phyloP scores from a whole-genome alignment of 2,797 vertebrate genomes.

The Melanotaenia parkinsoni region DNA sequence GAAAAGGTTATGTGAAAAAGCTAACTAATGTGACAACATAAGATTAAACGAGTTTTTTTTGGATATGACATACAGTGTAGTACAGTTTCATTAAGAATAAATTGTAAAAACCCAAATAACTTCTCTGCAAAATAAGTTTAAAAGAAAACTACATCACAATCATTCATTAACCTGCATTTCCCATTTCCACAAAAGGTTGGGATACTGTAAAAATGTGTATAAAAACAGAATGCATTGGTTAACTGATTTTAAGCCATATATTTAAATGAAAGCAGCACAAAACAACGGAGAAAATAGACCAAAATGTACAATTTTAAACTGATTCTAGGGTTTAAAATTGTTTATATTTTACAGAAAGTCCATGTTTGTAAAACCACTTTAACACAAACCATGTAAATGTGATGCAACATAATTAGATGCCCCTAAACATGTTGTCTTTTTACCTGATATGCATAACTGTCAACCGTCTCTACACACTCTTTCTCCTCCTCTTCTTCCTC shows the following conservation, averaged over 20 bases:
- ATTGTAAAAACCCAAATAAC: not conserved
- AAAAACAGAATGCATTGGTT: not conserved
- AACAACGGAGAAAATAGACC: not conserved
- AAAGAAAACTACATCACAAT: not conserved
- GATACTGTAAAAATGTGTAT: not conserved
- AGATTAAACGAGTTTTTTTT: not conserved
- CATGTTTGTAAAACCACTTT: not conserved
- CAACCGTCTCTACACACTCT: constrained; percentile 81
- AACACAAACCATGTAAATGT: not conserved
- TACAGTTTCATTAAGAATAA: not conserved
- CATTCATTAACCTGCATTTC: not conserved
- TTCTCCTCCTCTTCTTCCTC: constrained; percentile 90
- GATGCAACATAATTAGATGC: not conserved
- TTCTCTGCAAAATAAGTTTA: not conserved
- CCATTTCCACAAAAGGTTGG: not conserved
- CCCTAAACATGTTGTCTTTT: not conserved
- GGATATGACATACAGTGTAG: not conserved
- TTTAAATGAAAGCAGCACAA: not conserved
- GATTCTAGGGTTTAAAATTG: too few relatives aligned
- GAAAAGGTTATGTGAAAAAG: not conserved
- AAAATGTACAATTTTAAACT: not conserved
- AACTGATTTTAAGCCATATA: not conserved
- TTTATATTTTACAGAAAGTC: not conserved
- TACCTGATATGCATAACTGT: constrained; percentile 86
- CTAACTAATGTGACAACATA: not conserved